phyloP scores from a whole-genome alignment of 1,140 invertebrate species.

The Drosophila obscura region DNA sequence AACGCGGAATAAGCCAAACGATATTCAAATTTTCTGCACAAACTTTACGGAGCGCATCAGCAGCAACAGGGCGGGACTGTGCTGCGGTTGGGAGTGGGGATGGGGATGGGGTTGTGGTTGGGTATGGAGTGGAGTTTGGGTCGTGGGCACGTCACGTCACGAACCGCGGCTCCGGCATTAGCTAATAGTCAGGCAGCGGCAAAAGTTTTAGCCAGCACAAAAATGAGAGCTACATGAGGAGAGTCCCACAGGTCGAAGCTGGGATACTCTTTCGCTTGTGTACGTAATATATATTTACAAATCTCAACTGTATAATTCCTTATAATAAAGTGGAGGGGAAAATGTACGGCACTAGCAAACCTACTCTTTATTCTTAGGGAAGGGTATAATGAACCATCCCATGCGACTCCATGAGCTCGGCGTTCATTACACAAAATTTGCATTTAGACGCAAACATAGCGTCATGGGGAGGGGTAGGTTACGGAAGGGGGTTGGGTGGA shows the following conservation, averaged over 20 bases:
- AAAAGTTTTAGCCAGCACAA: slow-evolving; percentile 42
- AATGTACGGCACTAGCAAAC: too few relatives aligned
- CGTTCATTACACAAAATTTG: slow-evolving; percentile 80
- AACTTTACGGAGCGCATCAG: slow-evolving; percentile 79
- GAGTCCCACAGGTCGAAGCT: not conserved
- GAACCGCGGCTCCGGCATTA: slow-evolving; percentile 45
- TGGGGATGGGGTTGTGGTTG: slow-evolving; percentile 23
- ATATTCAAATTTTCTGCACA: slow-evolving; percentile 81
- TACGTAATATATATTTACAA: too few relatives aligned
- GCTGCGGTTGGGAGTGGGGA: slow-evolving; percentile 17
- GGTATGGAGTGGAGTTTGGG: not conserved
- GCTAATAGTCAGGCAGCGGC: slow-evolving; percentile 52
- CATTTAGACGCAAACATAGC: slow-evolving; percentile 69
- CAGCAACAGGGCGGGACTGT: slow-evolving; percentile 33
- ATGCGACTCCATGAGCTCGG: slow-evolving; percentile 17
- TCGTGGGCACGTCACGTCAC: slow-evolving; percentile 34
- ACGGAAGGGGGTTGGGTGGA: not conserved
- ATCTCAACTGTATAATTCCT: too few relatives aligned
- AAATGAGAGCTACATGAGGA: slow-evolving; percentile 11
- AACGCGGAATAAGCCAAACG: slow-evolving; percentile 40
- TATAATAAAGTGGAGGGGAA: too few relatives aligned
- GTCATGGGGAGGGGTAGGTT: not conserved
- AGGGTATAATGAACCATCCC: slow-evolving; percentile 51
- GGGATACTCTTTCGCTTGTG: slow-evolving; percentile 1
- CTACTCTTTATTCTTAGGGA: not conserved